Evolutionary conservation across 1,140 invertebrate species (phyloP).

Genomic region (Drosophila baimaii): DNA sequence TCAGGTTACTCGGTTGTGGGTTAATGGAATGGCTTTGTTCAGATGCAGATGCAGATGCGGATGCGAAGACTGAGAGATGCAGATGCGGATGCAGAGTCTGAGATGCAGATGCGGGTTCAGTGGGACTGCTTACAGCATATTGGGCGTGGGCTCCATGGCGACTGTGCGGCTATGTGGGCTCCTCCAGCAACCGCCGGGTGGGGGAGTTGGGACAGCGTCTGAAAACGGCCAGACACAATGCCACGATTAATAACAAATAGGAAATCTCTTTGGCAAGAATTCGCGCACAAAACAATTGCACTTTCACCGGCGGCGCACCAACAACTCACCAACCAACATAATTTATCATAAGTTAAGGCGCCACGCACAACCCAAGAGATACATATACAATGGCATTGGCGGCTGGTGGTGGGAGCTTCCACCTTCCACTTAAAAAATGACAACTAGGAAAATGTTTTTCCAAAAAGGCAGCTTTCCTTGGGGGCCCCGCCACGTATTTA

Average conservation of each 20-base stretch:
- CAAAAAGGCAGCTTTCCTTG: constrained; percentile 41
- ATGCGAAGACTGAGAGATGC: constrained; percentile 41
- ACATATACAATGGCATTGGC: constrained; percentile 37
- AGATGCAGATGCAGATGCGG: constrained; percentile 46
- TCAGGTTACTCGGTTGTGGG: constrained; percentile 27
- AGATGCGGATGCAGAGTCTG: constrained; percentile 38
- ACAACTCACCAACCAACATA: constrained; percentile 55
- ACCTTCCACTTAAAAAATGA: constrained; percentile 49
- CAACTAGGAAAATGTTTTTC: constrained; percentile 66
- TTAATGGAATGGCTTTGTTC: constrained; percentile 65
- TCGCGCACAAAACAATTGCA: constrained; percentile 66
- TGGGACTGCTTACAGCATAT: constrained; percentile 68
- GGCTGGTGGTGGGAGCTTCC: constrained; percentile 72
- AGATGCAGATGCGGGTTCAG: constrained; percentile 46
- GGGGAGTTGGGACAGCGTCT: constrained; percentile 25
- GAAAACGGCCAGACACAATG: constrained; percentile 50
- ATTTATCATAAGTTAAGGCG: constrained; percentile 72
- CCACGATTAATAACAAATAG: constrained; percentile 66
- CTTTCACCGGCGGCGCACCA: constrained; percentile 59
- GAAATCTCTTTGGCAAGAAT: constrained; percentile 72
- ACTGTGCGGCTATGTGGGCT: constrained; percentile 18
- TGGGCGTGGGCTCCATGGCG: constrained; percentile 62
- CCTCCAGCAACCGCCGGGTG: constrained; percentile 10
- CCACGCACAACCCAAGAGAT: constrained; percentile 39
- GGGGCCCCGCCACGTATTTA: constrained; percentile 11